These are phyloP conservation scores for Agrotis clavis DNA, from an alignment of 2,888 invertebrate genomes.

Conservation along the genomic window DNA sequence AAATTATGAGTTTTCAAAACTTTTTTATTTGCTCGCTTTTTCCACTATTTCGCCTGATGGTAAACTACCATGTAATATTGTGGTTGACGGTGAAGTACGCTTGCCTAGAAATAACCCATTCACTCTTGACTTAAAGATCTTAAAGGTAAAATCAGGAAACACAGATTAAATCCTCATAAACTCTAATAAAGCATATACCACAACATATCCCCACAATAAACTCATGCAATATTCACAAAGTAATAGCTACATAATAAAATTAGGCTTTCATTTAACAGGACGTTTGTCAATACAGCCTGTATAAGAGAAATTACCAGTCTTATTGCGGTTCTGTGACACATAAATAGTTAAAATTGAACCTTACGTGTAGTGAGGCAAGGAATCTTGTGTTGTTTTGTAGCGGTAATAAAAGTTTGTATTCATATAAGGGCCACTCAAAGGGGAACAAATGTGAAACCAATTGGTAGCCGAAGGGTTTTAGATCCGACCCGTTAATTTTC, in stretches of 20 bases:
- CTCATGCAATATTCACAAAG: slow-evolving; percentile 53
- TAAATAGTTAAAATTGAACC: slow-evolving; percentile 12
- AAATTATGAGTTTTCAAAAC: too few relatives aligned
- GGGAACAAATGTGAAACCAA: slow-evolving; percentile 66
- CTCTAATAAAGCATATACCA: background rate
- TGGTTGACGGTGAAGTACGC: too few relatives aligned
- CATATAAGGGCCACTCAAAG: slow-evolving; percentile 55
- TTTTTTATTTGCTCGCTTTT: too few relatives aligned
- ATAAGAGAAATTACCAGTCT: slow-evolving; percentile 50
- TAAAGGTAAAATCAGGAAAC: too few relatives aligned
- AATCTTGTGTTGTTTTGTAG: background rate
- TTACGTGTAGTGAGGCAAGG: background rate
- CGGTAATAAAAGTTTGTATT: slow-evolving; percentile 10
- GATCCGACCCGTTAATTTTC: slow-evolving; percentile 58
- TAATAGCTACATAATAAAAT: slow-evolving; percentile 80
- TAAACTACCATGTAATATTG: too few relatives aligned
- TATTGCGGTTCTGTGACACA: background rate
- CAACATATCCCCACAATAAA: background rate
- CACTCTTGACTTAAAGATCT: too few relatives aligned
- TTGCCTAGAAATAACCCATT: too few relatives aligned
- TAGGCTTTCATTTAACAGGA: slow-evolving; percentile 79
- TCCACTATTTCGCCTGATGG: too few relatives aligned
- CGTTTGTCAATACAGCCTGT: slow-evolving; percentile 68
- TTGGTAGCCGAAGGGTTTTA: slow-evolving; percentile 63
- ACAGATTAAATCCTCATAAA: background rate